These are phyloP conservation scores for Parasteatoda tepidariorum DNA, from an alignment of 1,140 invertebrate species.

Conservation along the genomic window DNA sequence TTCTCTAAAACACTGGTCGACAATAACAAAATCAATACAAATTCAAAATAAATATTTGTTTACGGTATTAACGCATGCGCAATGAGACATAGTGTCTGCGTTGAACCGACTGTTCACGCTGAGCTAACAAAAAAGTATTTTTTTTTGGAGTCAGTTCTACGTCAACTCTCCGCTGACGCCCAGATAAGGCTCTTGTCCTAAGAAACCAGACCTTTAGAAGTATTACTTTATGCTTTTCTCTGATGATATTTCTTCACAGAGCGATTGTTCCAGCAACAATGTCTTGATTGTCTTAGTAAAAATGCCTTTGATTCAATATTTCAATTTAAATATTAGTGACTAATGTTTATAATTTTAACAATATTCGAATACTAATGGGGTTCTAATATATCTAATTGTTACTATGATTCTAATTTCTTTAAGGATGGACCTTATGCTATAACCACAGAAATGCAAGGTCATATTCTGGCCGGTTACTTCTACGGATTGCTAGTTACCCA, in stretches of 20 bases:
- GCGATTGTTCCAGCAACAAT: neutral
- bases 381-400: neutral
- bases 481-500: conserved; percentile 86
- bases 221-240: neutral
- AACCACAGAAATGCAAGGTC: conserved; percentile 81
- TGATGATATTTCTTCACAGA: neutral
- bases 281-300: neutral
- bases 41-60: too few species aligned
- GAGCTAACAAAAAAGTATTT: too few species aligned
- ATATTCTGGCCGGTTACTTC: conserved; percentile 86
- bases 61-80: too few species aligned
- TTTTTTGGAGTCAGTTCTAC: too few species aligned
- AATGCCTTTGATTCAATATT: neutral
- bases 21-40: too few species aligned
- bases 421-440: conserved; percentile 79
- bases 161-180: too few species aligned
- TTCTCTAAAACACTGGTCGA: too few species aligned
- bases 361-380: neutral
- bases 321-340: neutral
- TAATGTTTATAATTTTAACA: neutral
- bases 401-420: neutral
- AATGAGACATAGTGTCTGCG: too few species aligned
- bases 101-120: too few species aligned
- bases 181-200: too few species aligned
- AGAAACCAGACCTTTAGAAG: too few species aligned